A percentile compares a stretch with the other conserved stretches of the same genome.
These are phyloP conservation scores for Himalopsyche phryganea DNA, from an alignment of 1,140 invertebrate genomes.

Conservation along the genomic window DNA sequence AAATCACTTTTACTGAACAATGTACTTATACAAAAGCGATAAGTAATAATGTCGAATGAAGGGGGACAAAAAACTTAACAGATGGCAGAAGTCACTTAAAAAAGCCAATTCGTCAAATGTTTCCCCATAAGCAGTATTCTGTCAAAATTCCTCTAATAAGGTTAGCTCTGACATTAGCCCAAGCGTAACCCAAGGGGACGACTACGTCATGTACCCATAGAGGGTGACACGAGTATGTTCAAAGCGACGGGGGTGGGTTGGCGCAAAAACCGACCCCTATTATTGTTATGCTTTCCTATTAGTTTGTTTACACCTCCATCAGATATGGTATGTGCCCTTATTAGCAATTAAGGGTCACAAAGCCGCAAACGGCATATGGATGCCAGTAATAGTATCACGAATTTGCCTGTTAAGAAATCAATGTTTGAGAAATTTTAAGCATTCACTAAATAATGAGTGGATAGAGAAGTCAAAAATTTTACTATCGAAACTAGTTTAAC, in stretches of 20 bases:
- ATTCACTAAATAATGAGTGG: too few species aligned
- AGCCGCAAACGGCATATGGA: constrained; percentile 31
- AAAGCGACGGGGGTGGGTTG: constrained; percentile 4
- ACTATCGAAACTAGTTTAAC: too few species aligned
- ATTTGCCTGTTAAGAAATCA: constrained; percentile 24
- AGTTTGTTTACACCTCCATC: constrained; percentile 35
- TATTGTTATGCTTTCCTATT: constrained; percentile 31
- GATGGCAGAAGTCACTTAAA: constrained; percentile 29
- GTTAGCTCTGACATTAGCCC: constrained; percentile 19
- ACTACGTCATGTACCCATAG: not conserved
- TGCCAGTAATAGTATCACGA: constrained; percentile 20
- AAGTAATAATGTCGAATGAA: too few species aligned
- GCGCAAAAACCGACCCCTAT: constrained; percentile 27
- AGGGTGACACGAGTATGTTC: not conserved
- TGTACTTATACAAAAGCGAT: too few species aligned
- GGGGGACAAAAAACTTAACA: constrained; percentile 4
- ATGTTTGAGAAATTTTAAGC: constrained; percentile 2
- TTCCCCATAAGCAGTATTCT: constrained; percentile 10
- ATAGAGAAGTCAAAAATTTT: too few species aligned
- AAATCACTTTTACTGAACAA: too few species aligned
- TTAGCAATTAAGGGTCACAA: constrained; percentile 33
- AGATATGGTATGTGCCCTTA: constrained; percentile 34
- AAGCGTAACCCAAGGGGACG: constrained; percentile 18
- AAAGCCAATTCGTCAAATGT: constrained; percentile 31
- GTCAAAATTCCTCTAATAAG: constrained; percentile 31